These are phyloP conservation scores for Silurus meridionalis DNA, from an alignment of 2,113 vertebrate species.

Conservation along the genomic window DNA sequence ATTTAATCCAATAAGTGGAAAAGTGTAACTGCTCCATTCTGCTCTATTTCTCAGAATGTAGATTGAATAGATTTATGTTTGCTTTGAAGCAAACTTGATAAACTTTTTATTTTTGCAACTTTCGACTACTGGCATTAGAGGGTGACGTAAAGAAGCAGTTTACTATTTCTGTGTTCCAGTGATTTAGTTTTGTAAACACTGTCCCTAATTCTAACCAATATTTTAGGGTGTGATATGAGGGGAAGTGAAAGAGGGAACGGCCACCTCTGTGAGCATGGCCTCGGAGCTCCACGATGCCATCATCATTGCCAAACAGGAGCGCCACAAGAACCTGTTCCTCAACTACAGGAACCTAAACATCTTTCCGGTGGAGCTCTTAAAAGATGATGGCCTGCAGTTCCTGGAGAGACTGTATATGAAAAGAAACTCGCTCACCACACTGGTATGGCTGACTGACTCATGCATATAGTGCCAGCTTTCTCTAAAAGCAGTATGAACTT, in stretches of 20 bases:
- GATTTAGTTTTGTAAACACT: background rate
- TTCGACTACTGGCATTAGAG: background rate
- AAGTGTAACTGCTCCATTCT: background rate
- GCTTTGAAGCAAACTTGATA: background rate
- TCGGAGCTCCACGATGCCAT: constrained; percentile 90
- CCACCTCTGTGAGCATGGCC: constrained; percentile 76
- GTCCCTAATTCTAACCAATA: background rate
- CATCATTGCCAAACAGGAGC: constrained; percentile 89
- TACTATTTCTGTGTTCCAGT: no score
- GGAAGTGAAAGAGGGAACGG: background rate
- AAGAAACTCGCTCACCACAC: constrained; percentile 90
- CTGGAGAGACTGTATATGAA: constrained; percentile 97
- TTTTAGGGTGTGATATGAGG: background rate
- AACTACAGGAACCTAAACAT: constrained; percentile 90
- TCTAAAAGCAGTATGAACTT: background rate
- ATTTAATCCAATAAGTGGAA: background rate
- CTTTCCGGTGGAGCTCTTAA: constrained; percentile 89
- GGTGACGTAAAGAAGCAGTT: no score
- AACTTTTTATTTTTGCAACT: background rate
- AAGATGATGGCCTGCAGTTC: constrained; percentile 90
- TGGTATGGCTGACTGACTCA: constrained; percentile 73
- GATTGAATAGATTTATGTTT: background rate
- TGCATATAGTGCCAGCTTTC: no score
- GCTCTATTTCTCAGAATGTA: background rate
- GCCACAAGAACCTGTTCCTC: constrained; percentile 94